A percentile compares a stretch with the other conserved stretches of the same genome.
Conservation (phyloP, 1,140 invertebrate genomes). For the Pygmarrhopalites habei region DNA sequence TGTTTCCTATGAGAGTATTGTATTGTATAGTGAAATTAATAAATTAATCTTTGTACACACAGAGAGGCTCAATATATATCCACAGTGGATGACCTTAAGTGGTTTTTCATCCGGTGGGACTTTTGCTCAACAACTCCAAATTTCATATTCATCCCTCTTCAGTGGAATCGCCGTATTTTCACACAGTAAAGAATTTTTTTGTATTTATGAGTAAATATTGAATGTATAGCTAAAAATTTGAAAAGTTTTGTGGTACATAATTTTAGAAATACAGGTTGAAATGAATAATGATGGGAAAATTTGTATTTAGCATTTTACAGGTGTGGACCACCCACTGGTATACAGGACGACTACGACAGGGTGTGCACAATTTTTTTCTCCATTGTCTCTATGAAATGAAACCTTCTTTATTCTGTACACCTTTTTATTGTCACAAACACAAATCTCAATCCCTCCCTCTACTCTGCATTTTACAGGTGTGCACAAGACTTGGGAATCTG, state of each 20-base stretch:
- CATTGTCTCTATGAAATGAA: no score
- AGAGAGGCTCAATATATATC: conserved; percentile 22
- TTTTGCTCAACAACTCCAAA: conserved; percentile 33
- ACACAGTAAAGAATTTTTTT: conserved; percentile 31
- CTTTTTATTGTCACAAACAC: no score
- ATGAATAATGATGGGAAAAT: not conserved
- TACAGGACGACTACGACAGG: conserved; percentile 27
- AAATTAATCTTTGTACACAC: no score
- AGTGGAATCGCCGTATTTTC: conserved; percentile 33
- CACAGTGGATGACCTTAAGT: conserved; percentile 22
- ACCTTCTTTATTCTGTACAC: no score
- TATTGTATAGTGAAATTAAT: no score
- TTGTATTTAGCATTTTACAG: conserved; percentile 32
- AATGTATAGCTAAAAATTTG: no score
- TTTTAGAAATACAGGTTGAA: no score
- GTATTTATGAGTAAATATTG: no score
- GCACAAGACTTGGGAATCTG: conserved; percentile 11
- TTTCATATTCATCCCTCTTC: conserved; percentile 31
- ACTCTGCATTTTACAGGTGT: no score
- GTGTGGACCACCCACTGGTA: conserved; percentile 30
- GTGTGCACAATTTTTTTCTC: conserved; percentile 17
- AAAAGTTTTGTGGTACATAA: no score
- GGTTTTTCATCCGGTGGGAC: conserved; percentile 32
- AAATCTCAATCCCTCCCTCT: no score
- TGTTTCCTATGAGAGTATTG: not conserved